phyloP scores from a whole-genome alignment of 2,888 invertebrate species.

The Tanypteryx hageni region DNA sequence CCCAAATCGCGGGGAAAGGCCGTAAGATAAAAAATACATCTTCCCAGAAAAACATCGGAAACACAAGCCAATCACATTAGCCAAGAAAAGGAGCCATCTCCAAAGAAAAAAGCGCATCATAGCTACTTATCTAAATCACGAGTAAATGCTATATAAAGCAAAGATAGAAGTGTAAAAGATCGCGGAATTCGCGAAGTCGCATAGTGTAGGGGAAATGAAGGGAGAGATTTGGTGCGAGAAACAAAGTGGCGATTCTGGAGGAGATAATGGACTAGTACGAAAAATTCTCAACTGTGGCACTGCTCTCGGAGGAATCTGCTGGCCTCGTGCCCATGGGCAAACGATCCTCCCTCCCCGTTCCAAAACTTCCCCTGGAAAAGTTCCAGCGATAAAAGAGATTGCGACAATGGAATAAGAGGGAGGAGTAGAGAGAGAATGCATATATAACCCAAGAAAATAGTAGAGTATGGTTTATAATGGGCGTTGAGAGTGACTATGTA shows the following conservation, averaged over 20 bases:
- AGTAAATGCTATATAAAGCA: neutral
- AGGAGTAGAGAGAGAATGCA: neutral
- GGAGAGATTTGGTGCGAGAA: neutral
- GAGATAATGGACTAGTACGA: neutral
- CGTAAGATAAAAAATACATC: too few species aligned
- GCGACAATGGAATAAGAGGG: constrained; percentile 17
- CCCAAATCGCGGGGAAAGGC: too few species aligned
- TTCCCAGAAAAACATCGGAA: too few species aligned
- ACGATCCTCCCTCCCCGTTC: neutral
- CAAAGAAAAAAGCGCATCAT: too few species aligned
- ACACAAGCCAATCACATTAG: too few species aligned
- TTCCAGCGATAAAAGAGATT: constrained; percentile 13
- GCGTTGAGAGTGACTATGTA: neutral
- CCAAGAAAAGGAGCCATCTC: too few species aligned
- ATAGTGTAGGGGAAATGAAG: neutral
- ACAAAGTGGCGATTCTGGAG: neutral
- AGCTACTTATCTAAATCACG: too few species aligned
- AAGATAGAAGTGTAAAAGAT: neutral
- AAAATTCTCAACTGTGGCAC: neutral
- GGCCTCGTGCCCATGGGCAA: neutral
- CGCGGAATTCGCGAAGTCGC: neutral
- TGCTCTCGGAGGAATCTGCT: neutral
- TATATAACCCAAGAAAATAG: neutral
- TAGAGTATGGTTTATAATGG: neutral
- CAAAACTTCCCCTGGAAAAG: constrained; percentile 4